A percentile compares a stretch with the other conserved stretches of the same genome.
These are phyloP conservation scores for Dicaeum eximium DNA, from an alignment of 2,113 vertebrate species.

Conservation along the genomic window DNA sequence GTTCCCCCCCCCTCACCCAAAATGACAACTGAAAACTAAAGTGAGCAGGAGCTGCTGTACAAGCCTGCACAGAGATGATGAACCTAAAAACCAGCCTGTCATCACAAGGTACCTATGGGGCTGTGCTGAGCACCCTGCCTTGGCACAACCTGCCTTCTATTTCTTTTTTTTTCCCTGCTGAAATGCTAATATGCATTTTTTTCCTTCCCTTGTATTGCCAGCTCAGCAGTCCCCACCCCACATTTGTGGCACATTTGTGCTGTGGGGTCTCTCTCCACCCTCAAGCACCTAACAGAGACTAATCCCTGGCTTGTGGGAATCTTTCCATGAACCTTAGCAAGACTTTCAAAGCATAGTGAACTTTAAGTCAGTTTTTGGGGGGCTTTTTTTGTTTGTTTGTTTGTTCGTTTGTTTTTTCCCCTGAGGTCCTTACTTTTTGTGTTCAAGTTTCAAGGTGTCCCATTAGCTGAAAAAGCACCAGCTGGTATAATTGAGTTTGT, in stretches of 20 bases:
- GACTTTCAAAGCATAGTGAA: not conserved
- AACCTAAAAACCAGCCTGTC: not conserved
- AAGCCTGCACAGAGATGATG: not conserved
- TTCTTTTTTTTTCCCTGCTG: not conserved
- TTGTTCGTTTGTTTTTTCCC: not conserved
- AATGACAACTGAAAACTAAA: not conserved
- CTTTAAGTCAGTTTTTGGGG: not conserved
- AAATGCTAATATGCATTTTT: not conserved
- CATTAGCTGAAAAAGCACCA: not conserved
- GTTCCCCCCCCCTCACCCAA: not conserved
- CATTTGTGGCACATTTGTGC: not conserved
- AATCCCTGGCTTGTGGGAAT: not conserved
- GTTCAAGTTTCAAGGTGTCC: not conserved
- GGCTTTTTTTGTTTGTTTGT: too few species aligned
- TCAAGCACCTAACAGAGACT: not conserved
- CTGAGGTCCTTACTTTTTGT: not conserved
- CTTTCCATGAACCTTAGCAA: not conserved
- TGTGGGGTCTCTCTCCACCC: not conserved
- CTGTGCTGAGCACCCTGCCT: not conserved
- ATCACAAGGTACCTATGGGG: not conserved
- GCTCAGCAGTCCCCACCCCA: not conserved
- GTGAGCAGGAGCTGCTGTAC: not conserved
- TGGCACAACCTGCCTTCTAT: not conserved
- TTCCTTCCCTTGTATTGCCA: rapidly evolving
- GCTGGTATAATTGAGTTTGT: not conserved